A percentile compares a stretch with the other conserved stretches of the same genome.
Evolutionary conservation across 1,140 invertebrate species (phyloP).

Genomic region (Whitmania pigra): DNA sequence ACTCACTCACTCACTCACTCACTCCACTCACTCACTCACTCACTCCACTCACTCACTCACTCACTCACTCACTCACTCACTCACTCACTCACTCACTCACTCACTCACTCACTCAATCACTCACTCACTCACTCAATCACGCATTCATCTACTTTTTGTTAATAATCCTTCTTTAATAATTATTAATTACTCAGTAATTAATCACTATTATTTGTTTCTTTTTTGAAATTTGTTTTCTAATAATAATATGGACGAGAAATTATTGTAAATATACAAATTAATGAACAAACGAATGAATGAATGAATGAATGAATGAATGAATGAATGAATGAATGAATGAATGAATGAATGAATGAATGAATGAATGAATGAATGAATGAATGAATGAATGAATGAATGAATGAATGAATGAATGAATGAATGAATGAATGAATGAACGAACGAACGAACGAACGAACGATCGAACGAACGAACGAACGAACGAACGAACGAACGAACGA

Average conservation of each 20-base stretch:
- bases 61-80: constrained; percentile 23
- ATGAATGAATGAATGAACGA: neutral
- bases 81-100: constrained; percentile 24
- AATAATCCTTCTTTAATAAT: constrained; percentile 24
- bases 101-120: constrained; percentile 25
- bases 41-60: constrained; percentile 24
- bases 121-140: constrained; percentile 24
- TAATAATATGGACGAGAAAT: too few species aligned
- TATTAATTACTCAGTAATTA: neutral
- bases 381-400: constrained; percentile 3
- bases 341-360: too few species aligned
- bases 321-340: too few species aligned
- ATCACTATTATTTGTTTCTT: neutral
- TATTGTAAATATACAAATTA: too few species aligned
- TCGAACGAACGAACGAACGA: neutral
- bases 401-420: neutral
- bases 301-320: too few species aligned
- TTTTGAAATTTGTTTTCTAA: too few species aligned
- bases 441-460: neutral
- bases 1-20: constrained; percentile 14
- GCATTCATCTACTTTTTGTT: constrained; percentile 24
- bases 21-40: neutral
- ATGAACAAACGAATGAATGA: too few species aligned
- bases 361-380: too few species aligned
- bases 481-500: too few species aligned